Conservation (phyloP, 2,797 vertebrate genomes). For the Lacerta agilis region DNA sequence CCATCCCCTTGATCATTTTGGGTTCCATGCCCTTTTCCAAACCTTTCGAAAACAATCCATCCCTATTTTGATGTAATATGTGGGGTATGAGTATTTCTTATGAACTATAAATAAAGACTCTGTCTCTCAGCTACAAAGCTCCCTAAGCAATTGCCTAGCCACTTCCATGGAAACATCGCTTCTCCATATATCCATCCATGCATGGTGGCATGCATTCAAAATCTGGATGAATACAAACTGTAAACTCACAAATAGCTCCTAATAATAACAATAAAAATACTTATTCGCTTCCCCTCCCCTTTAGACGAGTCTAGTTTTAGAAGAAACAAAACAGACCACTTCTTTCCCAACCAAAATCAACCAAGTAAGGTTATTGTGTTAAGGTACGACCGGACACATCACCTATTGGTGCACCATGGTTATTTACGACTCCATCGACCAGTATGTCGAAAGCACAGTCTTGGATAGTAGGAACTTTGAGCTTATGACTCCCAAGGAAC, state of each 20-base stretch:
- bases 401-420: neutral
- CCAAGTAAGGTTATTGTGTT: neutral
- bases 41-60: no score
- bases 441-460: neutral
- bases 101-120: no score
- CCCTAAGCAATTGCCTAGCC: no score
- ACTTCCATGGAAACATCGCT: no score
- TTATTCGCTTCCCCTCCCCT: neutral
- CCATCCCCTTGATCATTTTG: no score
- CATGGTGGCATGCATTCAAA: no score
- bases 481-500: neutral
- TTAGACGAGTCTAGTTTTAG: neutral
- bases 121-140: no score
- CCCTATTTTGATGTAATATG: neutral
- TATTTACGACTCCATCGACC: neutral
- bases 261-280: neutral
- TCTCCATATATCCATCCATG: no score
- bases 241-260: neutral
- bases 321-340: neutral
- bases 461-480: neutral
- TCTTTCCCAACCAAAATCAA: neutral
- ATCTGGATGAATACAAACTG: neutral
- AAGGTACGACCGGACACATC: neutral
- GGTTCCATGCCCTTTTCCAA: no score
- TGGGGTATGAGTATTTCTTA: neutral